Conservation (phyloP, 2,888 invertebrate genomes). For the Gymnocheta viridis region DNA sequence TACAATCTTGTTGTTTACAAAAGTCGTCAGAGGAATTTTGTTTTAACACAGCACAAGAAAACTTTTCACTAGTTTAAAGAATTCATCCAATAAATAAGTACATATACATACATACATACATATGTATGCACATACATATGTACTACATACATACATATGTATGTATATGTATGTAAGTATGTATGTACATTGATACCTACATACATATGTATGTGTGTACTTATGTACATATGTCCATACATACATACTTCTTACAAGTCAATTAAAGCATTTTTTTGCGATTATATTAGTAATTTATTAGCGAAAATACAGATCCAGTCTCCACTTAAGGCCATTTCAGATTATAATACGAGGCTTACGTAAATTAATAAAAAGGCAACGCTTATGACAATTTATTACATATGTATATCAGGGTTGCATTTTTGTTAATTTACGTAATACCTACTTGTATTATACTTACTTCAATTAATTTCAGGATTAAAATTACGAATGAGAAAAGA, state of each 20-base stretch:
- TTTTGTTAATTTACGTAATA: too few species aligned
- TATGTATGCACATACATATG: background rate
- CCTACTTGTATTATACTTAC: too few species aligned
- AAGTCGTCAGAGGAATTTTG: slow-evolving; percentile 27
- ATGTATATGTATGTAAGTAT: background rate
- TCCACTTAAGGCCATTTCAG: too few species aligned
- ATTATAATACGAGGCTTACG: too few species aligned
- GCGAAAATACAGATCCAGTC: too few species aligned
- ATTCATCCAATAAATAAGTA: background rate
- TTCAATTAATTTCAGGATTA: too few species aligned
- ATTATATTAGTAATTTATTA: too few species aligned
- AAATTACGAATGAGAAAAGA: too few species aligned
- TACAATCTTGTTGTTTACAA: slow-evolving; percentile 18
- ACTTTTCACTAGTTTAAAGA: background rate
- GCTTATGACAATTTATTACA: too few species aligned
- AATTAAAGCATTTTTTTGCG: too few species aligned
- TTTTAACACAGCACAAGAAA: background rate
- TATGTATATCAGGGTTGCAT: too few species aligned
- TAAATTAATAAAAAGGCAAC: too few species aligned
- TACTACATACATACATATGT: background rate
- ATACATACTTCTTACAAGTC: background rate
- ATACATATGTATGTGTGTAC: background rate
- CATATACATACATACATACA: background rate
- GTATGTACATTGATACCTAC: background rate
- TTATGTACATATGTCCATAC: background rate